Evolutionary conservation across 2,113 vertebrate genomes (phyloP).

Genomic region (Junco hyemalis): DNA sequence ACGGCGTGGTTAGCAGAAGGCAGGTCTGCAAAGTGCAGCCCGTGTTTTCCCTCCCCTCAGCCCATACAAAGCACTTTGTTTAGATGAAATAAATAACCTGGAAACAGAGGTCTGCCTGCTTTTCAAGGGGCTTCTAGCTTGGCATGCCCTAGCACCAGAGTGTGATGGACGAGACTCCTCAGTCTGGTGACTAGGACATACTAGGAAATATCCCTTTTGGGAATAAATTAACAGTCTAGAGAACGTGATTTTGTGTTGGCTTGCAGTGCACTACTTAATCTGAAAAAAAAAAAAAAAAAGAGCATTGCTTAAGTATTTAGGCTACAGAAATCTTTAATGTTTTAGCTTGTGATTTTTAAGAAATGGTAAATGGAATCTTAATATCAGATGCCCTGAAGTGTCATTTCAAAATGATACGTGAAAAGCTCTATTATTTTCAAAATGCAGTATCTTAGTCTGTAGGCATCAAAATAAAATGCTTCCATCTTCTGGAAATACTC

Average conservation of each 20-base stretch:
- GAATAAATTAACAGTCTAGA: not conserved
- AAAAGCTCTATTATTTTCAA: not conserved
- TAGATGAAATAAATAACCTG: not conserved
- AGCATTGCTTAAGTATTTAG: not conserved
- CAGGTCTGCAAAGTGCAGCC: not conserved
- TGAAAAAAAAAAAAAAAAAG: not conserved
- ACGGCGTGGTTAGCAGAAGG: not conserved
- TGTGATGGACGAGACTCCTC: not conserved
- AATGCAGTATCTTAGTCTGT: not conserved
- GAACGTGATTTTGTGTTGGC: not conserved
- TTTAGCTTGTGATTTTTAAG: not conserved
- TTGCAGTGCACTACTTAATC: not conserved
- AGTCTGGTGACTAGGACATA: not conserved
- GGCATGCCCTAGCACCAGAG: rapidly evolving
- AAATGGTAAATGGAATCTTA: not conserved
- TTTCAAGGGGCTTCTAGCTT: not conserved
- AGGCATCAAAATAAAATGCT: not conserved
- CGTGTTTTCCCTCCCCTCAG: not conserved
- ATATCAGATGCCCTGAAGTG: not conserved
- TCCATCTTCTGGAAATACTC: not conserved
- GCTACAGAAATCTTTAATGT: not conserved
- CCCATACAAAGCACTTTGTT: not conserved
- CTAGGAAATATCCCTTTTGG: not conserved
- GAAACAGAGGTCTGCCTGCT: not conserved
- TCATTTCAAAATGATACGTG: not conserved